These are phyloP conservation scores for Microplitis manilae DNA, from an alignment of 2,888 invertebrate genomes.

Conservation along the genomic window DNA sequence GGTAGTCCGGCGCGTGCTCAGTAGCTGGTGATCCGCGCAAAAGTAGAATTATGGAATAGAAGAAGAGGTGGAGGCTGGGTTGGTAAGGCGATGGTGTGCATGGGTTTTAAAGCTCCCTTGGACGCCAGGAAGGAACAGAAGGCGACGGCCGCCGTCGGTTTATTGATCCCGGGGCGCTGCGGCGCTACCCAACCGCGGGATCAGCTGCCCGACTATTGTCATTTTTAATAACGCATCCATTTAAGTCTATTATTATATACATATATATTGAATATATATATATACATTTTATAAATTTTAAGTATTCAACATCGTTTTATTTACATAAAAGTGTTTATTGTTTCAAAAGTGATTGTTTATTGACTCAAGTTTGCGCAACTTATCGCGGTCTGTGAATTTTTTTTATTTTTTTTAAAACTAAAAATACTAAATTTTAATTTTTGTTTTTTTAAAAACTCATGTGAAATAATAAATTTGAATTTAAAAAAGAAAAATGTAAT, in stretches of 20 bases:
- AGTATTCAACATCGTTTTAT: too few species aligned
- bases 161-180: conserved; percentile 71
- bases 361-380: too few species aligned
- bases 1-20: not conserved
- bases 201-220: conserved; percentile 54
- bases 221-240: conserved; percentile 20
- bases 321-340: too few species aligned
- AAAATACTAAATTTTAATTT: too few species aligned
- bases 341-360: not conserved
- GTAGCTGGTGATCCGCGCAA: not conserved
- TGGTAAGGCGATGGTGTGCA: conserved; percentile 58
- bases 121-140: conserved; percentile 65
- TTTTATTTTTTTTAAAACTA: too few species aligned
- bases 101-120: conserved; percentile 57
- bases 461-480: too few species aligned
- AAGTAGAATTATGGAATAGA: conserved; percentile 46
- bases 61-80: conserved; percentile 45
- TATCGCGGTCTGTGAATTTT: too few species aligned
- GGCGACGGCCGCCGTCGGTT: conserved; percentile 69
- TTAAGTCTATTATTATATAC: not conserved
- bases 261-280: too few species aligned
- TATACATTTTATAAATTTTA: too few species aligned
- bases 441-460: too few species aligned
- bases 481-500: too few species aligned
- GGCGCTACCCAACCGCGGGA: conserved; percentile 70